These are phyloP conservation scores for Passer montanus DNA, from an alignment of 2,113 vertebrate genomes.

Conservation along the genomic window DNA sequence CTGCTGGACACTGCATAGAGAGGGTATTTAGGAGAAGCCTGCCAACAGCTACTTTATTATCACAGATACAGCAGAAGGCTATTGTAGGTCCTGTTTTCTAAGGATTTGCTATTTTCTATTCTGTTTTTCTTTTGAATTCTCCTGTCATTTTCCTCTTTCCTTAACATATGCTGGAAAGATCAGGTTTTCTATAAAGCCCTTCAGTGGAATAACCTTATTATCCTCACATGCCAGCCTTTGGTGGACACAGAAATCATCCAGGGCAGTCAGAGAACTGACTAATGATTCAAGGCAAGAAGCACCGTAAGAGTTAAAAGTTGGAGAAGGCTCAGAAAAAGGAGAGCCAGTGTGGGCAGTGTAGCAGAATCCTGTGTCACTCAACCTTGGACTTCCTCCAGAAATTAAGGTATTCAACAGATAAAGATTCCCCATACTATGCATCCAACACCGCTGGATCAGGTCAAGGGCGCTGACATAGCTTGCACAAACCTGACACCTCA, in stretches of 20 bases:
- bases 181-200: not conserved
- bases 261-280: not conserved
- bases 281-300: not conserved
- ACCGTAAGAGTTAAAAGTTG: not conserved
- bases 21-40: not conserved
- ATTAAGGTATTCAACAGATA: not conserved
- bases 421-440: not conserved
- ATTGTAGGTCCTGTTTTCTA: not conserved
- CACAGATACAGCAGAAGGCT: not conserved
- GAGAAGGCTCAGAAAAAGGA: not conserved
- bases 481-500: not conserved
- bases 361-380: not conserved
- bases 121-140: not conserved
- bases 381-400: not conserved
- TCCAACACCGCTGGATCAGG: not conserved
- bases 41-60: not conserved
- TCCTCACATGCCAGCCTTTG: not conserved
- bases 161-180: not conserved
- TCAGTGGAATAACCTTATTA: not conserved
- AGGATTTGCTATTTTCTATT: not conserved
- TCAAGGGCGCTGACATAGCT: not conserved
- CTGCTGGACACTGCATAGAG: not conserved
- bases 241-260: not conserved
- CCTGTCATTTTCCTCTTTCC: not conserved
- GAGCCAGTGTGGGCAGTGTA: not conserved